Evolutionary conservation across 2,797 vertebrate genomes (phyloP).

Genomic region (Nasua narica): DNA sequence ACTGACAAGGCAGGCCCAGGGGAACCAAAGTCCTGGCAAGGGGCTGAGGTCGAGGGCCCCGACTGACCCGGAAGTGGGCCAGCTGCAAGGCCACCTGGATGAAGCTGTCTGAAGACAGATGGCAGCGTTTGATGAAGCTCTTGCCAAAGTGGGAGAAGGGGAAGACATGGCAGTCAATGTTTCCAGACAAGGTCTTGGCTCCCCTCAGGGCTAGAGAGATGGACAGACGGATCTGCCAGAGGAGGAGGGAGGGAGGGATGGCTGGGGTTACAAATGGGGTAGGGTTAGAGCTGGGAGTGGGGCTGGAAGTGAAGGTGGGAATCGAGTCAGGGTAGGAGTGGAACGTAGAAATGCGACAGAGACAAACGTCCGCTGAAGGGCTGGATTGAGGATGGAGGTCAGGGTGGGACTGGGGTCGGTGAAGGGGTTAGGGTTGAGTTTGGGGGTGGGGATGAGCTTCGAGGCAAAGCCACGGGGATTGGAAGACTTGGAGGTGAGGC

Average conservation of each 20-base stretch:
- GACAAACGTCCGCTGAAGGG: not conserved
- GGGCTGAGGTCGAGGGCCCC: not conserved
- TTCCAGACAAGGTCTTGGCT: constrained; percentile 87
- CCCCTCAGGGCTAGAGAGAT: constrained; percentile 86
- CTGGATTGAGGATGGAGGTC: rapidly evolving
- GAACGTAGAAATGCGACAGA: not conserved
- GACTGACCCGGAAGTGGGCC: constrained; percentile 89
- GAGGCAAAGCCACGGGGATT: not conserved
- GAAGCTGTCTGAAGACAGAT: constrained; percentile 90
- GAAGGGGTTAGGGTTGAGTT: not conserved
- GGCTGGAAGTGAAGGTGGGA: not conserved
- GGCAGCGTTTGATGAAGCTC: constrained; percentile 88
- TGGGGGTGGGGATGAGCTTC: not conserved
- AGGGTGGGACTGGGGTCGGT: not conserved
- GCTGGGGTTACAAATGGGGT: not conserved
- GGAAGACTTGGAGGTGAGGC: not conserved
- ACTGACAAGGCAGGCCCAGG: rapidly evolving
- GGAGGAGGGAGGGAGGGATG: not conserved
- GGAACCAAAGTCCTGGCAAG: too few relatives aligned
- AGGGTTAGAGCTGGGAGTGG: not conserved
- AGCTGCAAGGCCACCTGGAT: constrained; percentile 91
- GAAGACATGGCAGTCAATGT: constrained; percentile 89
- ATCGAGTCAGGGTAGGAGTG: not conserved
- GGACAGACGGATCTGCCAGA: constrained; percentile 86
- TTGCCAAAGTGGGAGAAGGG: constrained; percentile 91